These are phyloP conservation scores for Scolopax bukidnonensis DNA, from an alignment of 2,797 vertebrate species.

Conservation along the genomic window DNA sequence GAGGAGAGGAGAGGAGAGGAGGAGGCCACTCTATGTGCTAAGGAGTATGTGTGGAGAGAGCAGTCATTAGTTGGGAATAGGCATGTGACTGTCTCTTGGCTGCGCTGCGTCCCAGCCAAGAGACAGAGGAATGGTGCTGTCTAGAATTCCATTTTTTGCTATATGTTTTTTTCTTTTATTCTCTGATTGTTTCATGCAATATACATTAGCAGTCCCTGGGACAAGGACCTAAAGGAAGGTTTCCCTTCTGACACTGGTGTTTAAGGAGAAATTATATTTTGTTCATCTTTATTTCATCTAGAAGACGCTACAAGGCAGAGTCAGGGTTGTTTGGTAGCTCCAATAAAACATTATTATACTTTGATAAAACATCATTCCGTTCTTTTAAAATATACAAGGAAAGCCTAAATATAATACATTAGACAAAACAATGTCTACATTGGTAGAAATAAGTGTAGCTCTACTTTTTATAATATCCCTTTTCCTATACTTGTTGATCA, in stretches of 20 bases:
- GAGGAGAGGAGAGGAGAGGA: no score
- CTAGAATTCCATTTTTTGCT: not conserved
- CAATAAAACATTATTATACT: not conserved
- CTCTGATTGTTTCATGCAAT: not conserved
- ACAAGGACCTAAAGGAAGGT: not conserved
- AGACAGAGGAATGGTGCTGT: not conserved
- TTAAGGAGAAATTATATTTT: not conserved
- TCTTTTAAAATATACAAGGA: not conserved
- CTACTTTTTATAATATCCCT: not conserved
- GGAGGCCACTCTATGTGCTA: fast-evolving
- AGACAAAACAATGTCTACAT: not conserved
- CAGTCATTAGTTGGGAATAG: not conserved
- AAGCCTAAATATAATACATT: not conserved
- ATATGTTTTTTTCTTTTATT: not conserved
- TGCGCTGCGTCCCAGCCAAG: not conserved
- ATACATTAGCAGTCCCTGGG: not conserved
- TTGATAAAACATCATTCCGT: not conserved
- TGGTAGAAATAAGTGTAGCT: not conserved
- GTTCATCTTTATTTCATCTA: not conserved
- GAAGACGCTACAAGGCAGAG: not conserved
- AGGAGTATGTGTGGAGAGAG: not conserved
- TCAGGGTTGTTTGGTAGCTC: not conserved
- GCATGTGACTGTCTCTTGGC: not conserved
- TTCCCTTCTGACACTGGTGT: not conserved
- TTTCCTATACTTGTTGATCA: not conserved